phyloP scores from a whole-genome alignment of 2,888 invertebrate genomes.

The Oxystoma pomonae region DNA sequence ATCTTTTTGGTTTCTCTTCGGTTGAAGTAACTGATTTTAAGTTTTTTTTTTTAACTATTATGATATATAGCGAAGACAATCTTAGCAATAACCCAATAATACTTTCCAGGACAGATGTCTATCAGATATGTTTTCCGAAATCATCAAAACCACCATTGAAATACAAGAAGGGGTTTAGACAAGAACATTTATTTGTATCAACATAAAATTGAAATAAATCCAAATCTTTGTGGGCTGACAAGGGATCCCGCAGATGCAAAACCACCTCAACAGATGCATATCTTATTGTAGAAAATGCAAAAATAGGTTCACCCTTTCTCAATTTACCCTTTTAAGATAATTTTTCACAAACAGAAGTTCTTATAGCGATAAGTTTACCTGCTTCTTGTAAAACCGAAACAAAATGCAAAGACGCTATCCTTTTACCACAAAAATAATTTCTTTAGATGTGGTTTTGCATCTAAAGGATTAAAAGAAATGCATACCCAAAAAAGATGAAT shows the following conservation, averaged over 20 bases:
- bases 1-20: too few relatives aligned
- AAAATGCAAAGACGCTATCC: constrained; percentile 1
- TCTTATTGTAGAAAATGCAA: constrained; percentile 5
- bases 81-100: too few relatives aligned
- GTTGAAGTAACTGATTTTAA: too few relatives aligned
- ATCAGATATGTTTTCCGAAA: not conserved
- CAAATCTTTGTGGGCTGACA: not conserved
- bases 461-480: constrained; percentile 11
- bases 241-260: not conserved
- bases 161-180: not conserved
- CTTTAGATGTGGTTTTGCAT: constrained; percentile 13
- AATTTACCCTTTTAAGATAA: constrained; percentile 7
- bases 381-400: constrained; percentile 12
- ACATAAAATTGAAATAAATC: not conserved
- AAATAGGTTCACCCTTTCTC: constrained; percentile 14
- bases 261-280: not conserved
- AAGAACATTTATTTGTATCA: not conserved
- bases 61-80: too few relatives aligned
- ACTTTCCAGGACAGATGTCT: too few relatives aligned
- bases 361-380: constrained; percentile 10
- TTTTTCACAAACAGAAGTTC: not conserved
- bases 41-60: too few relatives aligned
- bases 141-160: not conserved
- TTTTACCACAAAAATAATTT: constrained; percentile 3
- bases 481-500: not conserved